Evolutionary conservation across 2,888 invertebrate species (phyloP).

Genomic region (Matsumyia berberina): DNA sequence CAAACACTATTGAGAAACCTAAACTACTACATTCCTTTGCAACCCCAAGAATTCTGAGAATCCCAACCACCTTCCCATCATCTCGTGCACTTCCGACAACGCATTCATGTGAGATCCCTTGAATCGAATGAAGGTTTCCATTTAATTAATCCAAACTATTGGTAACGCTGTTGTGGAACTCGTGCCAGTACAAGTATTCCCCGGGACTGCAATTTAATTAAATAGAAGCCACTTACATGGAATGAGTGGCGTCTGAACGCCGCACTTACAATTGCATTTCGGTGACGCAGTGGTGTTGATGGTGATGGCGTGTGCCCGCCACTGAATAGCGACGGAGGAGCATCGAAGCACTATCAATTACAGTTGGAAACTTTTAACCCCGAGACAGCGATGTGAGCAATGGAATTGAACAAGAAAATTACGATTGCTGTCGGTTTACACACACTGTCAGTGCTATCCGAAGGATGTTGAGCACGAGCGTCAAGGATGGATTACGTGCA

Average conservation of each 20-base stretch:
- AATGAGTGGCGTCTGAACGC: conserved; percentile 29
- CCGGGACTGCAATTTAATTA: conserved; percentile 66
- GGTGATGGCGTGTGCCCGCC: not conserved
- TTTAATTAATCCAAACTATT: conserved; percentile 73
- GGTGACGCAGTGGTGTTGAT: conserved; percentile 1
- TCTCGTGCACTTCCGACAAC: not conserved
- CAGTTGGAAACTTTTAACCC: conserved; percentile 37
- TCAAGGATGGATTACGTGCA: conserved; percentile 58
- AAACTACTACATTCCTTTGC: conserved; percentile 10
- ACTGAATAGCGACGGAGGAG: conserved; percentile 25
- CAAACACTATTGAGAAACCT: conserved; percentile 28
- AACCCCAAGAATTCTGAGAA: conserved; percentile 22
- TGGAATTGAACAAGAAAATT: conserved; percentile 37
- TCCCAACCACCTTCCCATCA: conserved; percentile 1
- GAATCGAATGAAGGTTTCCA: conserved; percentile 60
- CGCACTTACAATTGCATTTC: conserved; percentile 43
- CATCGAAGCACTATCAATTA: conserved; percentile 61
- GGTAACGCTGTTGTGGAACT: conserved; percentile 52
- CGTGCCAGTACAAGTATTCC: conserved; percentile 47
- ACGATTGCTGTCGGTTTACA: conserved; percentile 18
- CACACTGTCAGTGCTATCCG: conserved; percentile 14
- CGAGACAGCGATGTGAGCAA: not conserved
- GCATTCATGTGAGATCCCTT: conserved; percentile 38
- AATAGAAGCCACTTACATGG: conserved; percentile 72
- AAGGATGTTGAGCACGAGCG: conserved; percentile 42